Base-by-base conservation (phyloP, 2,113 vertebrate genomes). In the Sorex araneus region DNA sequence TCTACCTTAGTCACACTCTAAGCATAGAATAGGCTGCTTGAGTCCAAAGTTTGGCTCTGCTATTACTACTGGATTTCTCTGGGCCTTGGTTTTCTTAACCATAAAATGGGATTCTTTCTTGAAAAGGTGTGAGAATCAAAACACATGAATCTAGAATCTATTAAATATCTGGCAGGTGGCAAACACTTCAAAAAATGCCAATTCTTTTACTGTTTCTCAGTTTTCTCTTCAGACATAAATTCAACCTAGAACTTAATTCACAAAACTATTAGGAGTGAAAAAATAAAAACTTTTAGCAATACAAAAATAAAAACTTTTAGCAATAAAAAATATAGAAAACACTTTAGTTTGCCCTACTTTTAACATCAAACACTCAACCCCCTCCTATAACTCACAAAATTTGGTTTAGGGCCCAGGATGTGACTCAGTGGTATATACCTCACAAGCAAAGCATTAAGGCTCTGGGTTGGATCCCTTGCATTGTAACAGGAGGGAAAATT, bases 181-280 rank as follows among this genome's bases (percentile, higher is more conserved):
- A 83, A 84, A 85, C 30, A 57, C 54, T 75, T 50, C 47, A 64
- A 60, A 60, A 86, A 67, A 84, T 13, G 40, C 57, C 7, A 40
- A 40, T 40, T 40, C 40, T 40, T 40, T 40, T 7, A 40, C 40
- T n/a, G 4, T 13, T 13, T 79, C 28, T 40, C 40, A 69, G 74
- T 76, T 76, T 50, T 84, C 21, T 90, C 92, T 64, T 89, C n/a
- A 54, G 79, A 47, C 54, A 32, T 50, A 64, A 1, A 11, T 81
- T 27, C 63, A 89, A 87, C 21, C 54, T 82, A 95, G 54, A 30
- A 79, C 18, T 94, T 88, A 43, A 23, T 25, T 95, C 82, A 82
- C 18, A 82, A 91, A 77, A 79, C 60, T 71, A 57, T 74, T 76
- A 70, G 43, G 92, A 83, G 86, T 25, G 40, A 40, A 40, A 40